A percentile compares a stretch with the other conserved stretches of the same genome.
These are phyloP conservation scores for Drosophila oshimai DNA, from an alignment of 1,140 invertebrate genomes.

Conservation along the genomic window DNA sequence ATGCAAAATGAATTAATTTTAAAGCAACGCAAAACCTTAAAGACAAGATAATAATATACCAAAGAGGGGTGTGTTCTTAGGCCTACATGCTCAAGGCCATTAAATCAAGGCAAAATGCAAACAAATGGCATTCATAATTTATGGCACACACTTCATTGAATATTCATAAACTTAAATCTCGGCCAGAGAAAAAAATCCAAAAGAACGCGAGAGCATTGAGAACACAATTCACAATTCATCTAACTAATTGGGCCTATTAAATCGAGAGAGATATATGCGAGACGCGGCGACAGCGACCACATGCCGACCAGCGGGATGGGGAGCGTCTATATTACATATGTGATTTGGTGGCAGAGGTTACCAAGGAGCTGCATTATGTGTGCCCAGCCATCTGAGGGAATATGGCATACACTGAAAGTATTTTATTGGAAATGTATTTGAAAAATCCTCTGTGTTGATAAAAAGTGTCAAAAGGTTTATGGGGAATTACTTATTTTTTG, in stretches of 20 bases:
- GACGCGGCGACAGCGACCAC: constrained; percentile 44
- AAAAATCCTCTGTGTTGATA: no score
- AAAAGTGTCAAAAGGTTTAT: neutral
- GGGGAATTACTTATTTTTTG: neutral
- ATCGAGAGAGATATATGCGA: constrained; percentile 44
- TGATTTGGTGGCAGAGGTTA: constrained; percentile 44
- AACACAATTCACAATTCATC: constrained; percentile 71
- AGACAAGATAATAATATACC: no score
- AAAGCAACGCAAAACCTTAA: neutral
- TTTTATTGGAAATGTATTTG: neutral
- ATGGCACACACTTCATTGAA: constrained; percentile 78
- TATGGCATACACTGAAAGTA: neutral
- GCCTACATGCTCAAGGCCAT: constrained; percentile 43
- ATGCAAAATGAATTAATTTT: neutral
- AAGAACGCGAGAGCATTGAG: constrained; percentile 27
- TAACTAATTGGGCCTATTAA: constrained; percentile 78
- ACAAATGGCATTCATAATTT: constrained; percentile 79
- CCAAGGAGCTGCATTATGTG: constrained; percentile 66
- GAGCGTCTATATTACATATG: neutral
- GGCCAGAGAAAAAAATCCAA: constrained; percentile 32
- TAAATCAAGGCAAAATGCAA: constrained; percentile 62
- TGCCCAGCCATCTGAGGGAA: neutral
- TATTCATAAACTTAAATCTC: constrained; percentile 80
- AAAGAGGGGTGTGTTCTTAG: neutral
- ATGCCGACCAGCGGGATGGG: constrained; percentile 19